phyloP scores from a whole-genome alignment of 2,113 vertebrate species.

The Machaerirhynchus nigripectus region DNA sequence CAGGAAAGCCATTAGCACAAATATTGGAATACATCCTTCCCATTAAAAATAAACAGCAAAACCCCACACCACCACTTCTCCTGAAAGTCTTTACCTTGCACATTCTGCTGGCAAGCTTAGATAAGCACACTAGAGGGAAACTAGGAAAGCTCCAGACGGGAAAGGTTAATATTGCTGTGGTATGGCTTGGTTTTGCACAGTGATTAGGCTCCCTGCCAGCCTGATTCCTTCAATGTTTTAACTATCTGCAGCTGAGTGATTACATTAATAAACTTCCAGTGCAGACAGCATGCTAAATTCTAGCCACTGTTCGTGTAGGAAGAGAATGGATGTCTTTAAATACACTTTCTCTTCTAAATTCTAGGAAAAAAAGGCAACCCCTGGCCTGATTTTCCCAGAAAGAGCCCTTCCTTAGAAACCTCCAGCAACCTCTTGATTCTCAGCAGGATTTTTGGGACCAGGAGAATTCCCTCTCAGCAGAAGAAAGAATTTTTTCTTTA shows the following conservation, averaged over 20 bases:
- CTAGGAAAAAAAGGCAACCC: background rate
- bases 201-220: constrained; percentile 10
- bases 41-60: background rate
- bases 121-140: background rate
- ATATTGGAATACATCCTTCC: background rate
- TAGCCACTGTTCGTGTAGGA: background rate
- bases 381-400: background rate
- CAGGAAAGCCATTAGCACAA: background rate
- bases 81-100: background rate
- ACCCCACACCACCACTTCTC: background rate
- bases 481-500: background rate
- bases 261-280: constrained; percentile 19
- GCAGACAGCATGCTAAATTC: background rate
- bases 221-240: background rate
- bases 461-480: background rate
- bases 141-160: background rate
- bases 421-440: background rate
- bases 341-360: background rate
- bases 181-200: background rate
- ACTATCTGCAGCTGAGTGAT: constrained; percentile 25
- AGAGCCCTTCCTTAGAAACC: background rate
- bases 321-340: background rate
- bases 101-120: background rate
- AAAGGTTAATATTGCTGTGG: background rate
- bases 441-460: background rate